These are phyloP conservation scores for Unio delphinus DNA, from an alignment of 2,888 invertebrate genomes.

Conservation along the genomic window DNA sequence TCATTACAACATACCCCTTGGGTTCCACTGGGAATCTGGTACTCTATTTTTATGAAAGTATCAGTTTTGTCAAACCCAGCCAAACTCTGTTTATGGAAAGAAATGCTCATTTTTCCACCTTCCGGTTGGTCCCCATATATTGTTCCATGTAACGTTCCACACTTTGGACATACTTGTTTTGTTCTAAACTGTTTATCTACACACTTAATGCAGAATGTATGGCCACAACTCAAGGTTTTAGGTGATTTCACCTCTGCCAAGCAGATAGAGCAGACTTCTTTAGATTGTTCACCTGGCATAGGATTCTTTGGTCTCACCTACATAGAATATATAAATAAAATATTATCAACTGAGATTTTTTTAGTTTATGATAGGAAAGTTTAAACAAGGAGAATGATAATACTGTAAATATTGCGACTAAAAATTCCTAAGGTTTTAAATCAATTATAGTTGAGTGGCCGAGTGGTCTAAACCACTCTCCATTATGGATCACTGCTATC, in stretches of 20 bases:
- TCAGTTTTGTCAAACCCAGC: slow-evolving; percentile 27
- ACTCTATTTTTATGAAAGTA: slow-evolving; percentile 30
- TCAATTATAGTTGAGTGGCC: too few species aligned
- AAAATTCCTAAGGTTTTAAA: too few species aligned
- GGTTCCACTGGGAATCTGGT: slow-evolving; percentile 43
- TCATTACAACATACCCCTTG: slow-evolving; percentile 38
- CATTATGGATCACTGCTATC: too few species aligned
- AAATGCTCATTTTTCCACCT: slow-evolving; percentile 23
- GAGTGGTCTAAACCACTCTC: too few species aligned
- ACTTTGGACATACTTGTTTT: slow-evolving; percentile 72
- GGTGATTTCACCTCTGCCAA: slow-evolving; percentile 18
- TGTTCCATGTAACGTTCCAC: slow-evolving; percentile 29
- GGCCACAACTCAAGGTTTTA: slow-evolving; percentile 26
- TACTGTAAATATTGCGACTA: too few species aligned
- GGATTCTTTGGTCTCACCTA: too few species aligned
- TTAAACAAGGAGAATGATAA: too few species aligned
- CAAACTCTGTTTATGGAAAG: neutral
- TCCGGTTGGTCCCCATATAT: slow-evolving; percentile 33
- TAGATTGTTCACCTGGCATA: too few species aligned
- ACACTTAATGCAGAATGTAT: slow-evolving; percentile 29
- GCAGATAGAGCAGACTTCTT: slow-evolving; percentile 28
- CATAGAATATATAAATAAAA: too few species aligned
- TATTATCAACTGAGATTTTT: too few species aligned
- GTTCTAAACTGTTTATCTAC: slow-evolving; percentile 21
- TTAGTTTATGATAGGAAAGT: too few species aligned